These are phyloP conservation scores for Pristis pectinata DNA, from an alignment of 2,797 vertebrate species.

Conservation along the genomic window DNA sequence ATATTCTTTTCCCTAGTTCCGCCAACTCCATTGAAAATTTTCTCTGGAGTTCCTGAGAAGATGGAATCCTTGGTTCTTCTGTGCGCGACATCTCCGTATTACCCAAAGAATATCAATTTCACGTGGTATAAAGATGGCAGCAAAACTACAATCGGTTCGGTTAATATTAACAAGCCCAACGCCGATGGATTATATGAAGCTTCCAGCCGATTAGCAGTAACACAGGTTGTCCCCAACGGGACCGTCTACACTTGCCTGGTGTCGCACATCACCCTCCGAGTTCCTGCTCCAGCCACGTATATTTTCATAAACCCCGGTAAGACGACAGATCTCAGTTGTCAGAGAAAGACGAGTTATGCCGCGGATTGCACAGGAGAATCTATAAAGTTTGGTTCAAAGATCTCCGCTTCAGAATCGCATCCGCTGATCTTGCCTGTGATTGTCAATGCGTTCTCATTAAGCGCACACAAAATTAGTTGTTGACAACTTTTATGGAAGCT, in stretches of 20 bases:
- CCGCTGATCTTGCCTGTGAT: too few species aligned
- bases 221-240: background rate
- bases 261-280: background rate
- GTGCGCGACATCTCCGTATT: background rate
- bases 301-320: background rate
- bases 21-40: background rate
- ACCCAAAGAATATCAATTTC: background rate
- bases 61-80: background rate
- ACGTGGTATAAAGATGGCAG: background rate
- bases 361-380: too few species aligned
- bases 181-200: background rate
- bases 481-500: too few species aligned
- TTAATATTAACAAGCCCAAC: background rate
- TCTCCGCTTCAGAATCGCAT: too few species aligned
- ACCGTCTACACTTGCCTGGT: background rate
- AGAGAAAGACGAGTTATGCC: too few species aligned
- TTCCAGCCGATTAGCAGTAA: background rate
- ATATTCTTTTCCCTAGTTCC: background rate
- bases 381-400: too few species aligned
- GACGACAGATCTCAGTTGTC: background rate
- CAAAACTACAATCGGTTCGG: background rate
- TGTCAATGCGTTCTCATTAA: too few species aligned
- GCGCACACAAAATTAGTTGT: too few species aligned
- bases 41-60: background rate
- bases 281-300: background rate